Conservation (phyloP, 2,888 invertebrate species). For the Ptilodon capucinus region DNA sequence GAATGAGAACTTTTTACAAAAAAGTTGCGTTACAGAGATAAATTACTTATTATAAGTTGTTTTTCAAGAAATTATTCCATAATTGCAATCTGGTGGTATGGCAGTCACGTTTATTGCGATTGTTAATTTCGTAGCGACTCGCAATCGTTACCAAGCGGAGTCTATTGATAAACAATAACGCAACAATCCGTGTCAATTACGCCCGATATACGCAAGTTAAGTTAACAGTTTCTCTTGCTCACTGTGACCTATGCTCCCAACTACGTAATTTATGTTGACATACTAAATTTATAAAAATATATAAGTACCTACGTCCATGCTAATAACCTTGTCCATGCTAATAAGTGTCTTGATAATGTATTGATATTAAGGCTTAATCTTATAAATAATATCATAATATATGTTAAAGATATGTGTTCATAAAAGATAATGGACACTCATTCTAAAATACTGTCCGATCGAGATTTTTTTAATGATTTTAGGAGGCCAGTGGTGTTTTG, state of each 20-base stretch:
- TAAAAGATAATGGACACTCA: background rate
- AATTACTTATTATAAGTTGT: too few species aligned
- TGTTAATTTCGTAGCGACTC: background rate
- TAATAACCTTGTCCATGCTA: background rate
- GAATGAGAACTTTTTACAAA: too few species aligned
- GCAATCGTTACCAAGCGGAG: background rate
- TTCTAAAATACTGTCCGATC: background rate
- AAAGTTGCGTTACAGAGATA: too few species aligned
- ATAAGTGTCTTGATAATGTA: background rate
- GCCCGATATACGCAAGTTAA: background rate
- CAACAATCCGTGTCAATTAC: background rate
- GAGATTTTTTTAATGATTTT: background rate
- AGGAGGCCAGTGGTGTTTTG: background rate
- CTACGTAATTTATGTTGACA: background rate
- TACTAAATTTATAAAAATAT: background rate
- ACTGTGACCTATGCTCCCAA: background rate
- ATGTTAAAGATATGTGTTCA: background rate
- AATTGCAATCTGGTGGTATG: background rate
- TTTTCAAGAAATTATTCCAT: too few species aligned
- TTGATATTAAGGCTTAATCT: constrained; percentile 2
- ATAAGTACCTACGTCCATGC: background rate
- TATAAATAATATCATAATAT: background rate
- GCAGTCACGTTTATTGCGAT: background rate
- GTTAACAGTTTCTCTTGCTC: background rate
- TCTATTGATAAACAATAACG: background rate